Evolutionary conservation across 2,888 invertebrate species (phyloP), one percentile per base, ranked within the genome.

Genomic region (Erebia palarica): DNA sequence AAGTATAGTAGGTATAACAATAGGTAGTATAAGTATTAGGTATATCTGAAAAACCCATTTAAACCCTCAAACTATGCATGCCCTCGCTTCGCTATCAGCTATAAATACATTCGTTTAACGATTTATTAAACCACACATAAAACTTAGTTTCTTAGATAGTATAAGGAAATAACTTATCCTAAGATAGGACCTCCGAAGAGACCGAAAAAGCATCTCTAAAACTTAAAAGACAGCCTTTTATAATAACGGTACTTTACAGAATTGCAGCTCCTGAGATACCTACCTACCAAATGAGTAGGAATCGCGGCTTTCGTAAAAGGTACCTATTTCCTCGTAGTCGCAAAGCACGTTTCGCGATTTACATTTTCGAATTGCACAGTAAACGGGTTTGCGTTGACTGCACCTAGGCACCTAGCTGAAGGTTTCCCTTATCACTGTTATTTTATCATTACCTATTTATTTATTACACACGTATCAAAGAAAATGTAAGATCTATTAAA

Each of bases 281-380:
- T n/a, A n/a, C n/a, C n/a, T n/a, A n/a, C 87, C 88, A 88, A 90
- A 88, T 85, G 87, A 86, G 86, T 81, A 79, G 81, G 79, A 79
- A 78, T 75, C 78, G 75, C 77, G 74, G 55, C 78, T 86, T 86
- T 86, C 81, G 85, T 81, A 89, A 87, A n/a, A n/a, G n/a, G n/a
- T n/a, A n/a, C n/a, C n/a, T 83, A 86, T 84, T 86, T 86, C 83
- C 82, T 80, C 66, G 67, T 65, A 72, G 69, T 67, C 72, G 67
- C 72, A 60, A 72, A 79, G 79, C 79, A 80, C 75, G 75, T 85
- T 85, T 87, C 87, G 88, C 87, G 87, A 86, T 79, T 63, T 63
- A 49, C 78, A 73, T 74, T 79, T 80, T 79, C 77, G 77, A 79
- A 76, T 69, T 74, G 76, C 73, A 74, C 72, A 75, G 78, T 80